Conservation (phyloP, 2,888 invertebrate species). For the Ashinkailepas kermadecensis region DNA sequence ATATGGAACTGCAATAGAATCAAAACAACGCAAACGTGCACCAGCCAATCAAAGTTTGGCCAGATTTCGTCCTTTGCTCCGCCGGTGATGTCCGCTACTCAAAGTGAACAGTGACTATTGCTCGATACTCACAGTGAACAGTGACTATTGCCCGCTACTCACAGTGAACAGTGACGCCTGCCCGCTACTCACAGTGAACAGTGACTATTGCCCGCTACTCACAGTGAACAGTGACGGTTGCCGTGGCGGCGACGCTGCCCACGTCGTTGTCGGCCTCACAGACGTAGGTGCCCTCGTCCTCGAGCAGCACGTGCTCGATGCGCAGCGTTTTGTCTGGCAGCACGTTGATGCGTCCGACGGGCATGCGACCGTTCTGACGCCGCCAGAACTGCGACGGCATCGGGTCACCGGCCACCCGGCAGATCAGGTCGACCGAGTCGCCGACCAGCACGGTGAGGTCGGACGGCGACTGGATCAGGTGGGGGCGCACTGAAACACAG, state of each 20-base stretch:
- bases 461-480: conserved; percentile 76
- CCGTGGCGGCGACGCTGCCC: conserved; percentile 73
- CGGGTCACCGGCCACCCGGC: conserved; percentile 84
- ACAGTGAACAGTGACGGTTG: conserved; percentile 84
- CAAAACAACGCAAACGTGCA: too few species aligned
- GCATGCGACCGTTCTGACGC: conserved; percentile 77
- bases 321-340: conserved; percentile 68
- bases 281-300: conserved; percentile 80
- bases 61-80: too few species aligned
- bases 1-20: too few species aligned
- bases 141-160: conserved; percentile 67
- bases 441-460: conserved; percentile 77
- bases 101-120: conserved; percentile 84
- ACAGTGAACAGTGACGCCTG: conserved; percentile 84
- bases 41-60: too few species aligned
- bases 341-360: conserved; percentile 60
- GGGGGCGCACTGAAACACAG: conserved; percentile 64
- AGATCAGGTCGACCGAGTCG: conserved; percentile 77
- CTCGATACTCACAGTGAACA: conserved; percentile 74
- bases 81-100: conserved; percentile 44
- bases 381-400: conserved; percentile 82
- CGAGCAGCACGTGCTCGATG: conserved; percentile 70
- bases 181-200: conserved; percentile 74
- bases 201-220: conserved; percentile 67
- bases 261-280: conserved; percentile 86